Evolutionary conservation across 2,888 invertebrate genomes (phyloP).

Genomic region (Zaprionus lineosus): DNA sequence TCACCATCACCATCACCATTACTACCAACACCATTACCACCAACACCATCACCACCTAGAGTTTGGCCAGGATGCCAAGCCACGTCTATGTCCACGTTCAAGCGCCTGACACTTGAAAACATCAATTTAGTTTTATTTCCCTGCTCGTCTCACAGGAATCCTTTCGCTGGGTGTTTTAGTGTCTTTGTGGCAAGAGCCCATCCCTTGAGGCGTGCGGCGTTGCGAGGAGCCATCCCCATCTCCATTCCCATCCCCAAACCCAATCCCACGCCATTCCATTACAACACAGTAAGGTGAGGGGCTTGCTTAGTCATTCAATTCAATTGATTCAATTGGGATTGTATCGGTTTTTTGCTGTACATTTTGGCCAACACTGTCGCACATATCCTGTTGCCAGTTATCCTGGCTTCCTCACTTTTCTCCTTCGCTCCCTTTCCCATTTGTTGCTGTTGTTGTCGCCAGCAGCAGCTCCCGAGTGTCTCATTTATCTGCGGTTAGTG

Average conservation of each 20-base stretch:
- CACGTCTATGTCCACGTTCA: slow-evolving; percentile 35
- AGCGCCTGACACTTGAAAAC: slow-evolving; percentile 68
- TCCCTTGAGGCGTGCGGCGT: too few relatives aligned
- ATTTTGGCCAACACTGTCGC: slow-evolving; percentile 64
- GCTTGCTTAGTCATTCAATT: slow-evolving; percentile 73
- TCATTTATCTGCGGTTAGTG: slow-evolving; percentile 73
- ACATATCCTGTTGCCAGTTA: slow-evolving; percentile 35
- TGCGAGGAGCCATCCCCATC: background rate
- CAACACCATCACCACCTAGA: too few relatives aligned
- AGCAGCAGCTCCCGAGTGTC: slow-evolving; percentile 61
- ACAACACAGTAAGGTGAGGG: slow-evolving; percentile 23
- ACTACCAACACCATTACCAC: too few relatives aligned
- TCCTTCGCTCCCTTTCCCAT: background rate
- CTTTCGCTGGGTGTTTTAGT: slow-evolving; percentile 54
- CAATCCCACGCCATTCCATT: slow-evolving; percentile 30
- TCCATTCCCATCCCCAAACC: background rate
- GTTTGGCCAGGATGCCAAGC: slow-evolving; percentile 5
- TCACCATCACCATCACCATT: background rate
- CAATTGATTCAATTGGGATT: slow-evolving; percentile 78
- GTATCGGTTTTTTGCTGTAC: slow-evolving; percentile 76
- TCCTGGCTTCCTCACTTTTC: too few relatives aligned
- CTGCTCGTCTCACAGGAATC: slow-evolving; percentile 43
- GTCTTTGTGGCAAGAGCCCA: slow-evolving; percentile 25
- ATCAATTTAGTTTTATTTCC: slow-evolving; percentile 76
- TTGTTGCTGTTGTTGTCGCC: slow-evolving; percentile 21